Evolutionary conservation across 2,888 invertebrate genomes (phyloP), one percentile per base, ranked within the genome.

Genomic region (Flexamia atlantica): DNA sequence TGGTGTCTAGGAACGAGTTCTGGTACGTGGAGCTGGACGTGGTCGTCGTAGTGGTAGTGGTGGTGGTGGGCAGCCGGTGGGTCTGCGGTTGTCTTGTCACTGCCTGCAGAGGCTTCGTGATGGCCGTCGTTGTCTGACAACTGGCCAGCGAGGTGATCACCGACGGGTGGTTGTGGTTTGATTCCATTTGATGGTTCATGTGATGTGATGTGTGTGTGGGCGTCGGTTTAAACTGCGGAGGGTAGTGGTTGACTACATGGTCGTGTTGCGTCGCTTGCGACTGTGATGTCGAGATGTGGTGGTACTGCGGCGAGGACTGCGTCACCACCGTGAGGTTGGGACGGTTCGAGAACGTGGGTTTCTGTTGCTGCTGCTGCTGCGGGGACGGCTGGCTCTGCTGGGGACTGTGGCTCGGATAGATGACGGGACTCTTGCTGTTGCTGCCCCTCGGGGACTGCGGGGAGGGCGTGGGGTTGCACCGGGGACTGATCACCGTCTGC

Each of bases 281-380:
- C 14, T 70, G 72, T 50, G 70, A 70, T 57, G 81, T 70, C 40
- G 81, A 25, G 23, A 70, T 80, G 42, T 40, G 60, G 42, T 81
- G 64, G 0, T 82, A 23, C 36, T 50, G 68, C 0, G 81, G 74
- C 25, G 72, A 80, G 0, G 81, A 79, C 76, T 87, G 85, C 17
- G 88, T 87, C 10, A 88, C 88, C n/a, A 88, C 88, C 12, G 88
- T 88, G 76, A 88, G 85, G 83, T 88, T 88, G 17, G 88, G 88
- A 50, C 88, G 82, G 81, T 88, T 88, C 57, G 85, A 85, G 79
- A 87, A 88, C n/a, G 81, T 40, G 17, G 60, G 83, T 42, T 74
- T 46, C 50, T 53, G 81, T 17, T 40, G 46, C n/a, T 32, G 70
- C 9, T 40, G 36, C 23, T 85, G 83, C 5, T 64, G 70, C 23